Base-by-base conservation (phyloP, 2,888 invertebrate species). In the Sicus ferrugineus region DNA sequence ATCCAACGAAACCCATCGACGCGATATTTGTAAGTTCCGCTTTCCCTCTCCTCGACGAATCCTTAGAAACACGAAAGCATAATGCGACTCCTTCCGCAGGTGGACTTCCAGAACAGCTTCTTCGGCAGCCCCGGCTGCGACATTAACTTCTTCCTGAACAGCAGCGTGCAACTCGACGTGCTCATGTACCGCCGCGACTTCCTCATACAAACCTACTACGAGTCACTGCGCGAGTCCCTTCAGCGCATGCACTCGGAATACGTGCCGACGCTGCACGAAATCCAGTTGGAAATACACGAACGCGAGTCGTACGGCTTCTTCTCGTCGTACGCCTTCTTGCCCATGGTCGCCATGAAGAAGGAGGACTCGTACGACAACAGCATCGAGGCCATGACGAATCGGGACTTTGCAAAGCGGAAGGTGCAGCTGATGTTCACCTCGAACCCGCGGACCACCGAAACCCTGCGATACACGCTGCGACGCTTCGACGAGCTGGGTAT, bases 21-120 rank as follows among this genome's bases (percentile, higher is more conserved):
- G 83, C 86, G 54, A 82, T 83, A 69, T 85, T 87, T 72, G 86
- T 87, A 77, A 83, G 85, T 81, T 19, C n/a, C n/a, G n/a, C n/a
- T n/a, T 7, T 21, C 31, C 42, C 21, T 2, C n/a, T 58, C 9
- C 58, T 69, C 11, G 30, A 58, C n/a, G n/a, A n/a, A n/a, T n/a
- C n/a, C n/a, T n/a, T n/a, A n/a, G n/a, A n/a, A n/a, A n/a, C n/a
- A n/a, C n/a, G n/a, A n/a, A n/a, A n/a, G n/a, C n/a, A n/a, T n/a
- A n/a, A n/a, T n/a, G n/a, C n/a, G n/a, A n/a, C n/a, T n/a, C n/a
- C n/a, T n/a, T n/a, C n/a, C n/a, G n/a, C n/a, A 83, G 84, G 78
- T 84, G 56, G 84, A 84, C 73, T 84, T 84, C 66, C 84, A 84
- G 73, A 83, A 81, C 67, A 83, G 83, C 63, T 83, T 82, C 75